Conservation (phyloP, 2,113 vertebrate species). For the Marcusenius ussheri region DNA sequence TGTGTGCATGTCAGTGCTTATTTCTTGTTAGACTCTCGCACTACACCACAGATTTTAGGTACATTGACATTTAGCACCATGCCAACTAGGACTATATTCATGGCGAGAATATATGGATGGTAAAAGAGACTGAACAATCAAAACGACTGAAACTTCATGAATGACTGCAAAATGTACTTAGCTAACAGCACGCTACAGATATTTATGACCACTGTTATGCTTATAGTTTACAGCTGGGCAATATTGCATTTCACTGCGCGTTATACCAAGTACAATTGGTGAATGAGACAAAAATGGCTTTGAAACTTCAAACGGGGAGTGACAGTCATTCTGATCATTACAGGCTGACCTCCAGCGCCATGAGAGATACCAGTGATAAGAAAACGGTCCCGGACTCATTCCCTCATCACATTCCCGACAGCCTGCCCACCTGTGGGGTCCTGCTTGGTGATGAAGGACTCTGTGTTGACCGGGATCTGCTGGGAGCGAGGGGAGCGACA, state of each 20-base stretch:
- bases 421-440: conserved; percentile 79
- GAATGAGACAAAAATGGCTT: not conserved
- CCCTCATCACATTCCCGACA: not conserved
- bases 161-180: not conserved
- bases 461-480: conserved; percentile 58
- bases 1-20: not conserved
- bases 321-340: not conserved
- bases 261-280: not conserved
- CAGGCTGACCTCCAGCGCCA: not conserved
- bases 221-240: not conserved
- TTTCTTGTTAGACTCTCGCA: not conserved
- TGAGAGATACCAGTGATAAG: not conserved
- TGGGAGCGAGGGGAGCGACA: conserved; percentile 74
- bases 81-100: not conserved
- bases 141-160: not conserved
- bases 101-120: not conserved
- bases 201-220: not conserved
- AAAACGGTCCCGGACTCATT: not conserved
- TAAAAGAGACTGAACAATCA: not conserved
- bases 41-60: not conserved
- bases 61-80: not conserved
- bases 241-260: not conserved
- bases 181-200: not conserved
- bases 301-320: not conserved
- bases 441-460: conserved; percentile 92